Evolutionary conservation across 2,113 vertebrate species (phyloP), one percentile per base, ranked within the genome.

Genomic region (Amazona vittata): DNA sequence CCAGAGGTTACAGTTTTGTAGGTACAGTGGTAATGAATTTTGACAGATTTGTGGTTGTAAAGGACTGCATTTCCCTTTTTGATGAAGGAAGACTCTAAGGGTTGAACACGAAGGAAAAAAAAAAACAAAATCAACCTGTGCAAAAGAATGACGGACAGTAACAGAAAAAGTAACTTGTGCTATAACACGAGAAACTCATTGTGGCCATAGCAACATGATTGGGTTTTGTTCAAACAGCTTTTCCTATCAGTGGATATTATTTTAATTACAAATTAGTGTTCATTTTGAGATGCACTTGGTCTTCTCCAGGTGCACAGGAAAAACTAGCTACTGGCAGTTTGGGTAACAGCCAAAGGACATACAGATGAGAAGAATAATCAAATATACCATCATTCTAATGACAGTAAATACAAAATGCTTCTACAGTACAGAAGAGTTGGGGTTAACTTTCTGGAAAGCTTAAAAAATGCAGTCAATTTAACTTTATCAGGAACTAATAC

Each of bases 21-120:
- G n/a, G n/a, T 50, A 53, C 9, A 65, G 8, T 59, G 52, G 39
- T 78, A 96, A 95, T 33, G 39, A 94, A 95, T 90, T 95, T 75
- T 92, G 68, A 94, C 50, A 89, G 65, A 75, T 85, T 29, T 76
- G 26, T 89, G 49, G 35, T 69, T 35, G 33, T 16, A 80, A 85
- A 92, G 52, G 37, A 52, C 29, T 77, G 13, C 15, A 63, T 94
- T 78, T 91, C 35, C 17, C 26, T 87, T 86, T 90, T 37, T 29
- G 28, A 69, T 82, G n/a, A 82, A 71, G 31, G 31, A 20, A 91
- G 3, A 46, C 22, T 86, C 25, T 50, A 59, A 59, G 22, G 16
- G 62, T 79, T 87, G 80, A 83, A 9, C 9, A 7, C n/a, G 63
- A 95, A 16, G 1, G 26, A 9, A 35, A 59, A 59, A n/a, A 39